Evolutionary conservation across 2,888 invertebrate genomes (phyloP).

Genomic region (Epinotia ramella): DNA sequence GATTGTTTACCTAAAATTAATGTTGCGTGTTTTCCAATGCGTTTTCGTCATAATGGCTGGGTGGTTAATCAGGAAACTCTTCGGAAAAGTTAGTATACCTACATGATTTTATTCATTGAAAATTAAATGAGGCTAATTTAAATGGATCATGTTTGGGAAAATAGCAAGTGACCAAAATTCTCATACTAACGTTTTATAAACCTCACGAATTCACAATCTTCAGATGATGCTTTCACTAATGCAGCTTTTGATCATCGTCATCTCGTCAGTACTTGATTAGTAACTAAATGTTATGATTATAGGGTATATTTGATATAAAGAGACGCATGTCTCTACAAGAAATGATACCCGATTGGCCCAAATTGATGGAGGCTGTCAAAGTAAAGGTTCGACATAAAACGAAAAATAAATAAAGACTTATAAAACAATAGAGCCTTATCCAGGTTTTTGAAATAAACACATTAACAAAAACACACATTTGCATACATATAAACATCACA

Average conservation of each 20-base stretch:
- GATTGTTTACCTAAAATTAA: constrained; percentile 39
- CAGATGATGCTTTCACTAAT: constrained; percentile 43
- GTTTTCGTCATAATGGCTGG: constrained; percentile 59
- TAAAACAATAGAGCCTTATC: constrained; percentile 57
- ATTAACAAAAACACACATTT: not conserved
- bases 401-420: constrained; percentile 66
- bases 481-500: constrained; percentile 11
- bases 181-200: constrained; percentile 35
- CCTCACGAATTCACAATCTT: constrained; percentile 26
- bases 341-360: constrained; percentile 92
- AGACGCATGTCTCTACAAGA: constrained; percentile 89
- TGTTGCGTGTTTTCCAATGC: constrained; percentile 31
- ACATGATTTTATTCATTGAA: constrained; percentile 36
- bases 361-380: constrained; percentile 87
- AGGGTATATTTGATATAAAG: constrained; percentile 88
- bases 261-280: constrained; percentile 47
- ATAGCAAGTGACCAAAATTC: constrained; percentile 9
- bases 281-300: constrained; percentile 81
- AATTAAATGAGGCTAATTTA: not conserved
- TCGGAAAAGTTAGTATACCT: constrained; percentile 62
- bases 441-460: constrained; percentile 62
- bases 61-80: constrained; percentile 63
- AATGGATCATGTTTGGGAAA: not conserved
- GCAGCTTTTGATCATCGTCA: constrained; percentile 33
- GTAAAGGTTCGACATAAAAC: constrained; percentile 87